Conservation (phyloP, 2,113 vertebrate genomes). For the Etheostoma spectabile region DNA sequence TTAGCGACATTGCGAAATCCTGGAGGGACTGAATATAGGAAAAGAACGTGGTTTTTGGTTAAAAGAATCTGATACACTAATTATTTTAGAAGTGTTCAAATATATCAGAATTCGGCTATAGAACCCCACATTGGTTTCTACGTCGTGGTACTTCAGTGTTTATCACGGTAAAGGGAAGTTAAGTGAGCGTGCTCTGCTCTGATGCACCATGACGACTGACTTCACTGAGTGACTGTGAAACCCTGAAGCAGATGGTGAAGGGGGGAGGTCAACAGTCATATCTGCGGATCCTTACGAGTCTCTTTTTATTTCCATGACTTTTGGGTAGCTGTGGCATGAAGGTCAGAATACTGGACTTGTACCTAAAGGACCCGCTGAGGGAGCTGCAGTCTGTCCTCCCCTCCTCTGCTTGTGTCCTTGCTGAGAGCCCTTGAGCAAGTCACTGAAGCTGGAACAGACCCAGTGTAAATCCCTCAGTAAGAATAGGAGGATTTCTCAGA, state of each 20-base stretch:
- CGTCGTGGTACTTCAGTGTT: too few relatives aligned
- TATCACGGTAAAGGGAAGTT: accelerated
- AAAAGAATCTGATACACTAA: too few relatives aligned
- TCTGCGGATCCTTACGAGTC: neutral
- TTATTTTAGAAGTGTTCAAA: neutral
- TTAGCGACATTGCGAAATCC: too few relatives aligned
- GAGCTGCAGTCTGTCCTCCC: neutral
- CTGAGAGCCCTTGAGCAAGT: conserved; percentile 4
- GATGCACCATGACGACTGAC: neutral
- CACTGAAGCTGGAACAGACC: neutral
- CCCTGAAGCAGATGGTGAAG: conserved; percentile 42
- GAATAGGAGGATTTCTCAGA: too few relatives aligned
- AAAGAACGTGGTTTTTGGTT: too few relatives aligned
- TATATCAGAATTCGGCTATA: neutral
- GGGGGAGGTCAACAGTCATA: conserved; percentile 26
- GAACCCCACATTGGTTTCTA: neutral
- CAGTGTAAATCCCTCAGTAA: neutral
- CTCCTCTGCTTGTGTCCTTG: neutral
- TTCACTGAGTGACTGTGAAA: accelerated
- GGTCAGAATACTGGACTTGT: conserved; percentile 2
- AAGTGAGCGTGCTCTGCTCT: neutral
- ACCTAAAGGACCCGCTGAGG: conserved; percentile 19
- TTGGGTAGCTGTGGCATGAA: conserved; percentile 24
- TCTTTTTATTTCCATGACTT: conserved; percentile 21
- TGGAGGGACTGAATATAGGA: too few relatives aligned